Percentiles rank a stretch among this genome's conserved stretches.
These are phyloP conservation scores for Hydriomena furcata DNA, from an alignment of 2,888 invertebrate genomes.

Conservation along the genomic window DNA sequence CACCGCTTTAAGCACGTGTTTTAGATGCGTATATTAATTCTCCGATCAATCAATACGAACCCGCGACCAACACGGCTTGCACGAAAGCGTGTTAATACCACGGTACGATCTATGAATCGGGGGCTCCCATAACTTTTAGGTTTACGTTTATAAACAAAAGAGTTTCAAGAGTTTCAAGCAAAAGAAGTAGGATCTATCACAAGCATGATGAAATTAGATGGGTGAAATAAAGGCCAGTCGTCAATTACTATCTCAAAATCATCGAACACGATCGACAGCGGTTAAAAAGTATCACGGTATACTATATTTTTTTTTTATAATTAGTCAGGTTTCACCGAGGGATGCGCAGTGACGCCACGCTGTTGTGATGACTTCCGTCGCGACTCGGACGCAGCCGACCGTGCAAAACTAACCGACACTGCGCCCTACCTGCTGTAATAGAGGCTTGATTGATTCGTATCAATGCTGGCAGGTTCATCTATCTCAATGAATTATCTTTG, in stretches of 20 bases:
- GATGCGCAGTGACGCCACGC: constrained; percentile 51
- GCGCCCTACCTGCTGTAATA: constrained; percentile 51
- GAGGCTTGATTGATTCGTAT: constrained; percentile 40
- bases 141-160: too few species aligned
- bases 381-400: constrained; percentile 64
- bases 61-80: too few species aligned
- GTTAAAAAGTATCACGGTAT: constrained; percentile 1
- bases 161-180: too few species aligned
- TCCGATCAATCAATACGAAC: too few species aligned
- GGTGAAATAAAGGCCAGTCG: background rate
- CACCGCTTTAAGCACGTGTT: too few species aligned
- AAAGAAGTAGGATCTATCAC: too few species aligned
- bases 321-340: constrained; percentile 42
- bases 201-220: too few species aligned
- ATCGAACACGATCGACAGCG: background rate
- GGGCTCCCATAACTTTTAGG: too few species aligned
- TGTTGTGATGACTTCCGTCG: constrained; percentile 64
- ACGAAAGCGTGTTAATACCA: too few species aligned
- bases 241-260: background rate
- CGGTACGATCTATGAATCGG: too few species aligned
- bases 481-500: constrained; percentile 8
- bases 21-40: too few species aligned
- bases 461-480: constrained; percentile 22
- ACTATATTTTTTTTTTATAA: constrained; percentile 30
- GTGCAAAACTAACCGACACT: constrained; percentile 49